These are phyloP conservation scores for Mesorhabditis spiculigera DNA, from an alignment of 2,888 invertebrate species.

Conservation along the genomic window DNA sequence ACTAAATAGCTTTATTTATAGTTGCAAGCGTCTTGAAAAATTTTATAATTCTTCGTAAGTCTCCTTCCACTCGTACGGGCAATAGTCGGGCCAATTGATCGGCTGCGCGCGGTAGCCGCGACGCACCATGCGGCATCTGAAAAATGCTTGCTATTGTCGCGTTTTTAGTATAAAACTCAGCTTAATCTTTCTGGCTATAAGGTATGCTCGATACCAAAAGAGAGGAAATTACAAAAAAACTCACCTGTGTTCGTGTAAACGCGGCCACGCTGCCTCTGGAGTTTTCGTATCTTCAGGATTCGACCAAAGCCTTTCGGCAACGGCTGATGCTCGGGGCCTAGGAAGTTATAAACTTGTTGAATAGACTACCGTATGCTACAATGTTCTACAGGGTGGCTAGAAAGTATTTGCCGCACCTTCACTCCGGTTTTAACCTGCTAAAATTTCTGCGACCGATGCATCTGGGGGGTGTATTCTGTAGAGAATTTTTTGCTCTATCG, in stretches of 20 bases:
- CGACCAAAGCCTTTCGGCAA: slow-evolving; percentile 82
- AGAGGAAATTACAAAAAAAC: too few species aligned
- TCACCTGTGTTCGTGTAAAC: slow-evolving; percentile 69
- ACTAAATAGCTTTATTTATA: too few species aligned
- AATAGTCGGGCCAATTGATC: slow-evolving; percentile 40
- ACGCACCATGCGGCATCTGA: slow-evolving; percentile 70
- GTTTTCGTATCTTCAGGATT: slow-evolving; percentile 59
- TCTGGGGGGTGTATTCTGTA: too few species aligned
- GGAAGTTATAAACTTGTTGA: slow-evolving; percentile 54
- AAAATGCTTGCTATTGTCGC: too few species aligned
- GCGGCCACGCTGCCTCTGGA: slow-evolving; percentile 62
- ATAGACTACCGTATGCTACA: slow-evolving; percentile 10
- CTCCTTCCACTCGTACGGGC: slow-evolving; percentile 34
- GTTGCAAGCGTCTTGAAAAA: too few species aligned
- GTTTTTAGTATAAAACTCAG: too few species aligned
- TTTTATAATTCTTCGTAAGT: slow-evolving; percentile 10
- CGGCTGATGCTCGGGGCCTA: slow-evolving; percentile 76
- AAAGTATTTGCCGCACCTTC: slow-evolving; percentile 61
- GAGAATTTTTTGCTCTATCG: too few species aligned
- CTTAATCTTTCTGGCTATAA: too few species aligned
- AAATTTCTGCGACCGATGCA: too few species aligned
- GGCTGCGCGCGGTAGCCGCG: slow-evolving; percentile 64
- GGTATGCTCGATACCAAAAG: too few species aligned
- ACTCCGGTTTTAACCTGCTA: too few species aligned
- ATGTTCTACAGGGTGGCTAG: too few species aligned